Percentiles rank a stretch among this genome's conserved stretches.
phyloP scores from a whole-genome alignment of 53 echinoderm and acorn worm genomes.

The Antedon mediterranea region DNA sequence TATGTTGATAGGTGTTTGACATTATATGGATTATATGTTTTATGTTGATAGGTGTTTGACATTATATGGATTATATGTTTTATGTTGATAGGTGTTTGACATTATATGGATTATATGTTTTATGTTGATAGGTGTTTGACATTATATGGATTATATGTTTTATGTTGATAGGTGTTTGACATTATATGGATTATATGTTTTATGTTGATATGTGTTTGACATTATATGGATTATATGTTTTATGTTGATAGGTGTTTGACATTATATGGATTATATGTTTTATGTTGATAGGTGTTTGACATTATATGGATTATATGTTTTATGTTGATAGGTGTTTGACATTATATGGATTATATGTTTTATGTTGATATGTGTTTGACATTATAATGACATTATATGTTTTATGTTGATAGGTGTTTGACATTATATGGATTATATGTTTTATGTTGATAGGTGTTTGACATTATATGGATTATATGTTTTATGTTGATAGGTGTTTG shows the following conservation, averaged over 20 bases:
- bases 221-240: background rate
- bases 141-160: background rate
- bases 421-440: no score
- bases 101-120: no score
- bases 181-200: no score
- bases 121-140: background rate
- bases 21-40: no score
- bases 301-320: background rate
- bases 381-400: background rate
- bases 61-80: background rate
- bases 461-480: background rate
- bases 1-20: slow-evolving; percentile 56
- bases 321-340: slow-evolving; percentile 56
- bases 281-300: background rate
- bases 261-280: no score
- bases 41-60: background rate
- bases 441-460: background rate
- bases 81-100: slow-evolving; percentile 56
- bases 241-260: slow-evolving; percentile 56
- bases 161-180: slow-evolving; percentile 56
- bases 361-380: background rate
- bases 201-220: background rate
- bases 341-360: no score
- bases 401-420: slow-evolving; percentile 48
- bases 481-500: slow-evolving; percentile 48